Conservation (phyloP, 2,113 vertebrate genomes). For the Ptychochromis oligacanthus region DNA sequence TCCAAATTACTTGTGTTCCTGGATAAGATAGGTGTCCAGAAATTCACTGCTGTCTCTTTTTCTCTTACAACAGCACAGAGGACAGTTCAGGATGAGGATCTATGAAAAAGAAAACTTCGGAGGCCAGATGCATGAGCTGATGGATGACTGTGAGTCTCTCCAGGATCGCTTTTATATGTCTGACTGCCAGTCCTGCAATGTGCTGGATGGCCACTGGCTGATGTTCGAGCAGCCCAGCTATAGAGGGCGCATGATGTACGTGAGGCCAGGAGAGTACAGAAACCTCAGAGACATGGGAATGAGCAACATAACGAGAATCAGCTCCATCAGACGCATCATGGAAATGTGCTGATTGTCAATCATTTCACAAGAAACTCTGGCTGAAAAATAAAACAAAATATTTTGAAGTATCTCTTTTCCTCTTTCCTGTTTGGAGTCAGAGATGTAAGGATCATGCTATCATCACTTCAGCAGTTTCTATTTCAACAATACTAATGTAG, state of each 20-base stretch:
- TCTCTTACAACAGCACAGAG: slow-evolving; percentile 62
- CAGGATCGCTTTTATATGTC: slow-evolving; percentile 70
- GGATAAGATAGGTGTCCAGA: background rate
- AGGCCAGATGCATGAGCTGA: slow-evolving; percentile 76
- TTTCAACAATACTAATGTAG: background rate
- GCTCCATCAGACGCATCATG: slow-evolving; percentile 67
- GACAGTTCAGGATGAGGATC: slow-evolving; percentile 76
- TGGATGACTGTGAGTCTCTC: slow-evolving; percentile 75
- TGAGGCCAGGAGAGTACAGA: slow-evolving; percentile 74
- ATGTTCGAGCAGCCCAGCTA: slow-evolving; percentile 76
- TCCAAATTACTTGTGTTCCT: background rate
- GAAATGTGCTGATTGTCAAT: slow-evolving; percentile 54
- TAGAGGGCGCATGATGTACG: slow-evolving; percentile 68
- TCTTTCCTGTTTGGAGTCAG: background rate
- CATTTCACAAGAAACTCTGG: background rate
- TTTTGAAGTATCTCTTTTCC: slow-evolving; percentile 32
- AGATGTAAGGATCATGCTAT: background rate
- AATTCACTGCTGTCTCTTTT: accelerated
- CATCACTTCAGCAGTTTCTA: background rate
- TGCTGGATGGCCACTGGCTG: slow-evolving; percentile 80
- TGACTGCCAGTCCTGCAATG: slow-evolving; percentile 78
- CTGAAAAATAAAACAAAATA: slow-evolving; percentile 39
- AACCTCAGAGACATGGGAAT: slow-evolving; percentile 59
- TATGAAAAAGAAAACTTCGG: slow-evolving; percentile 79
- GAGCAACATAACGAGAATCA: slow-evolving; percentile 54